Conservation (phyloP, 2,888 invertebrate genomes). For the Xanthia togata region DNA sequence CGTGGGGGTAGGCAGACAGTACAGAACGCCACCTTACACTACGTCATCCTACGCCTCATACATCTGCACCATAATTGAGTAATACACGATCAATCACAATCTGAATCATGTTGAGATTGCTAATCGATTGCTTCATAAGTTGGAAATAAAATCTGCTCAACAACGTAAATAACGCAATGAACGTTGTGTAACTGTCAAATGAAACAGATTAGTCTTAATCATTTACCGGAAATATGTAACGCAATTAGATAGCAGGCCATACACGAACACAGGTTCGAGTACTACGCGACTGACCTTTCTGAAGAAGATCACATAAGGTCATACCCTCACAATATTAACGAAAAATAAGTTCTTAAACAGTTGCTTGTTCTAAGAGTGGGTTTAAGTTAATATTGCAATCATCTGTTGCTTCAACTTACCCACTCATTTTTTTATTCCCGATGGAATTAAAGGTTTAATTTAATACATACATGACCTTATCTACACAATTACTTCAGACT, state of each 20-base stretch:
- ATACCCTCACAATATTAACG: background rate
- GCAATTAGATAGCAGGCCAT: no score
- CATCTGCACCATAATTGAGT: no score
- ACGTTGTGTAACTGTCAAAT: no score
- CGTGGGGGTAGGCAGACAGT: background rate
- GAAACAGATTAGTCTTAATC: no score
- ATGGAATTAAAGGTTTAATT: background rate
- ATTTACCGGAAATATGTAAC: no score
- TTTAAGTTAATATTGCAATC: background rate
- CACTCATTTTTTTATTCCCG: background rate
- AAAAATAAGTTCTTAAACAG: background rate
- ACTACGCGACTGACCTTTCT: background rate
- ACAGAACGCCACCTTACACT: background rate
- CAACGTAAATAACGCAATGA: no score
- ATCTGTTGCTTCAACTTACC: no score
- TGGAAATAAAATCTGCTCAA: no score
- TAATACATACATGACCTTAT: background rate
- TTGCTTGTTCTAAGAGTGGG: background rate
- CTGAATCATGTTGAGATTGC: no score
- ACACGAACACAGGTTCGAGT: background rate
- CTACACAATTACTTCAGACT: slow-evolving; percentile 1
- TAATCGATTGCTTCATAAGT: no score
- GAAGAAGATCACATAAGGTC: background rate
- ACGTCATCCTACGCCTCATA: background rate
- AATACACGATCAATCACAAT: no score